Percentiles rank a stretch among this genome's conserved stretches.
Evolutionary conservation across 2,113 vertebrate species (phyloP).

Genomic region (Catharus minimus): DNA sequence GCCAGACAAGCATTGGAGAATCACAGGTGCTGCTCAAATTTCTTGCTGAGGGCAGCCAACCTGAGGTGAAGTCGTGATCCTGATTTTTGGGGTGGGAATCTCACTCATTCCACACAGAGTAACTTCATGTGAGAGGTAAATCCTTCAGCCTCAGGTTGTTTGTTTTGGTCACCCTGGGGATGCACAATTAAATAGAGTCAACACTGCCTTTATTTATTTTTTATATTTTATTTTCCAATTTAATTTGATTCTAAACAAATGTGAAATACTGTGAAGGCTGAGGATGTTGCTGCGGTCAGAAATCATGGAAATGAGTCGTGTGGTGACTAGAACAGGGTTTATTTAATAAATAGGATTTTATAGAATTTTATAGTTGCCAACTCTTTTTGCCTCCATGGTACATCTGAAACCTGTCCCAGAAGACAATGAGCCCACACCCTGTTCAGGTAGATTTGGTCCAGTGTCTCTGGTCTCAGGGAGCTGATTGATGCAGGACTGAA

Average conservation of each 20-base stretch:
- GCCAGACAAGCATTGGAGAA: neutral
- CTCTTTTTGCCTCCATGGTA: neutral
- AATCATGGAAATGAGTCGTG: neutral
- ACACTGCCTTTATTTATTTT: neutral
- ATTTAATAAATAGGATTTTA: neutral
- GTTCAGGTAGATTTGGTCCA: neutral
- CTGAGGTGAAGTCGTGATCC: neutral
- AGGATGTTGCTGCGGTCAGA: neutral
- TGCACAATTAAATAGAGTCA: neutral
- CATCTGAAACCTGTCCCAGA: neutral
- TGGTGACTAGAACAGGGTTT: neutral
- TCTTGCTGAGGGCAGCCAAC: neutral
- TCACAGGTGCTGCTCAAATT: neutral
- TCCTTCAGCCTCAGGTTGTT: neutral
- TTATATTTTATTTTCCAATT: neutral
- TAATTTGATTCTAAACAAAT: conserved; percentile 12
- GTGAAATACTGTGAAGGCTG: neutral
- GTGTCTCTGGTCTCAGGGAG: neutral
- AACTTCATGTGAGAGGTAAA: rapidly evolving
- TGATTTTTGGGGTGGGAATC: neutral
- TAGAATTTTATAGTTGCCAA: neutral
- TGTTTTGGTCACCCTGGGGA: neutral
- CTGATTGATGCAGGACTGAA: neutral
- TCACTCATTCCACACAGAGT: neutral
- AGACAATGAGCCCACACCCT: rapidly evolving